Evolutionary conservation across 2,113 vertebrate species (phyloP).

Genomic region (Aegithalos caudatus): DNA sequence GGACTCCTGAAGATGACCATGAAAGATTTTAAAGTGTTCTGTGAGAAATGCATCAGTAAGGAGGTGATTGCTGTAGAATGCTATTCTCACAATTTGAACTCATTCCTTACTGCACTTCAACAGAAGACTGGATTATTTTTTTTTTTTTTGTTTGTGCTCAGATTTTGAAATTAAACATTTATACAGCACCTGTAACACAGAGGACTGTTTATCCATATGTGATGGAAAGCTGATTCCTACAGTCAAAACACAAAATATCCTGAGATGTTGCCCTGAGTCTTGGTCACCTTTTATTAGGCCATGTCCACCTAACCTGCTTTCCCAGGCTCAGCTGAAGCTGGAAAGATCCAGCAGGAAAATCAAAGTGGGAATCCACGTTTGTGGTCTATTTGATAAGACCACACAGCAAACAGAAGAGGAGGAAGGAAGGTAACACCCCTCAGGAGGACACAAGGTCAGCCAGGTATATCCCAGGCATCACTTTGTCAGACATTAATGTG

Average conservation of each 20-base stretch:
- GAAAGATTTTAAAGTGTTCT: not conserved
- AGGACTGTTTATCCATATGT: not conserved
- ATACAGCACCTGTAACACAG: not conserved
- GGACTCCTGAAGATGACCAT: not conserved
- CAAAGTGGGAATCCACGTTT: not conserved
- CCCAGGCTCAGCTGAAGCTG: not conserved
- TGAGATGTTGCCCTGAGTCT: not conserved
- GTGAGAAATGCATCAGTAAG: not conserved
- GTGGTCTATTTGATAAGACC: not conserved
- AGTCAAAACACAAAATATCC: not conserved
- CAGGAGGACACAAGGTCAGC: not conserved
- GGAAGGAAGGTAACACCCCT: not conserved
- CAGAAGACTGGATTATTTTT: not conserved
- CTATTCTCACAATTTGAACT: not conserved
- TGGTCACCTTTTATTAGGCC: not conserved
- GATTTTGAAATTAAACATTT: not conserved
- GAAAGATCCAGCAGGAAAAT: not conserved
- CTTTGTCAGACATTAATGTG: not conserved
- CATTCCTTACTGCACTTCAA: not conserved
- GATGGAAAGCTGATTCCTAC: not conserved
- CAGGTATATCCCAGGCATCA: not conserved
- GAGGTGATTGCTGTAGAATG: not conserved
- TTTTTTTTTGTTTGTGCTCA: not conserved
- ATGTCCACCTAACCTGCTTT: not conserved
- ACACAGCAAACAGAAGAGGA: not conserved